Conservation (phyloP, 2,888 invertebrate species). For the Plebejus argus region DNA sequence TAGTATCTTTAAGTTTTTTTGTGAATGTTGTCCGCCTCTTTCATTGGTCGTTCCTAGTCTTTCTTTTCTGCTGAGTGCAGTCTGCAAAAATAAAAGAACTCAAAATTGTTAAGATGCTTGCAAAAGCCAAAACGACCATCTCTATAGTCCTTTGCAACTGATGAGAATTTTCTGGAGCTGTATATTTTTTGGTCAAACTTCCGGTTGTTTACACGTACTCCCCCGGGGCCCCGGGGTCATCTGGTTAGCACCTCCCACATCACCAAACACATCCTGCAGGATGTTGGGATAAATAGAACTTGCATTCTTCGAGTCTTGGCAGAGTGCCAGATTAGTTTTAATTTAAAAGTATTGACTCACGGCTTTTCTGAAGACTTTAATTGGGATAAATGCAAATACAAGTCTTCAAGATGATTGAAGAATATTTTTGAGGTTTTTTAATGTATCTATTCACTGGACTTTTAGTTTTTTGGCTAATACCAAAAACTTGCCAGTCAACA, state of each 20-base stretch:
- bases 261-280: conserved; percentile 55
- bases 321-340: background rate
- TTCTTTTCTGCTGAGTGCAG: too few relatives aligned
- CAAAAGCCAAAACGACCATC: background rate
- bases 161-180: background rate
- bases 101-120: background rate
- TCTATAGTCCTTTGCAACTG: background rate
- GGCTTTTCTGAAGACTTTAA: background rate
- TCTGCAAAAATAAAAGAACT: too few relatives aligned
- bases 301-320: background rate
- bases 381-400: background rate
- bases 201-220: conserved; percentile 38
- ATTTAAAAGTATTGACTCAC: background rate
- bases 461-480: too few relatives aligned
- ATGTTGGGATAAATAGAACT: conserved; percentile 7
- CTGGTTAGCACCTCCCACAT: conserved; percentile 72
- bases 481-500: too few relatives aligned
- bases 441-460: too few relatives aligned
- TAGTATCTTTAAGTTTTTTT: background rate
- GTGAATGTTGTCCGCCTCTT: background rate
- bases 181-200: conserved; percentile 37
- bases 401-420: too few relatives aligned
- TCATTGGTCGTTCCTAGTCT: too few relatives aligned
- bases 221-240: conserved; percentile 43
- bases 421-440: too few relatives aligned